Evolutionary conservation across 2,797 vertebrate species (phyloP).

Genomic region (Limnodromus scolopaceus): DNA sequence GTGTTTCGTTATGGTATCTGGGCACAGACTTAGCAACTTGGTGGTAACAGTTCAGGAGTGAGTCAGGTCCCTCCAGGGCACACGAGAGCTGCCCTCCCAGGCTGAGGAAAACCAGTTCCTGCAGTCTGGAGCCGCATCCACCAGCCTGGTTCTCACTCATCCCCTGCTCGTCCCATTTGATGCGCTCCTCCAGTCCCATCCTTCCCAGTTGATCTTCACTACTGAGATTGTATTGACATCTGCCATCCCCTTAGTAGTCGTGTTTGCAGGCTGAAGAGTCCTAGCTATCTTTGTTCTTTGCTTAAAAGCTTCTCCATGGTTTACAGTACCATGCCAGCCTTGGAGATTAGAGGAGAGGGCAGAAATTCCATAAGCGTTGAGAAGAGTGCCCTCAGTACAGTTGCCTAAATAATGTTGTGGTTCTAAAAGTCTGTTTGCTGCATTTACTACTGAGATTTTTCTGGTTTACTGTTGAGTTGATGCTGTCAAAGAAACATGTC

Average conservation of each 20-base stretch:
- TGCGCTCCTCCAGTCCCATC: neutral
- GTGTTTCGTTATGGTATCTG: neutral
- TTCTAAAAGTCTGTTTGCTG: neutral
- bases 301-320: neutral
- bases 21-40: neutral
- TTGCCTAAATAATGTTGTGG: neutral
- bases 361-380: neutral
- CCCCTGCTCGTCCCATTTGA: neutral
- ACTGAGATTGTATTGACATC: neutral
- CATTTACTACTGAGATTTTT: neutral
- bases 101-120: neutral
- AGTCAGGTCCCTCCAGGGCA: neutral
- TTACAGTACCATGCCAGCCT: neutral
- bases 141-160: fast-evolving
- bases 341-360: neutral
- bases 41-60: neutral
- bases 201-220: neutral
- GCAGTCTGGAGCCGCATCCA: neutral
- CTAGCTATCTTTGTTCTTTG: neutral
- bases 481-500: neutral
- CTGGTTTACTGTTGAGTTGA: neutral
- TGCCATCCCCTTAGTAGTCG: neutral
- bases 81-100: neutral
- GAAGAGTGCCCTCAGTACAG: neutral
- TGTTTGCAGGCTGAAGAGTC: neutral